Percentiles rank a stretch among this genome's conserved stretches.
These are phyloP conservation scores for Petrocephalus schoutedeni DNA, from an alignment of 2,797 vertebrate species.

Conservation along the genomic window DNA sequence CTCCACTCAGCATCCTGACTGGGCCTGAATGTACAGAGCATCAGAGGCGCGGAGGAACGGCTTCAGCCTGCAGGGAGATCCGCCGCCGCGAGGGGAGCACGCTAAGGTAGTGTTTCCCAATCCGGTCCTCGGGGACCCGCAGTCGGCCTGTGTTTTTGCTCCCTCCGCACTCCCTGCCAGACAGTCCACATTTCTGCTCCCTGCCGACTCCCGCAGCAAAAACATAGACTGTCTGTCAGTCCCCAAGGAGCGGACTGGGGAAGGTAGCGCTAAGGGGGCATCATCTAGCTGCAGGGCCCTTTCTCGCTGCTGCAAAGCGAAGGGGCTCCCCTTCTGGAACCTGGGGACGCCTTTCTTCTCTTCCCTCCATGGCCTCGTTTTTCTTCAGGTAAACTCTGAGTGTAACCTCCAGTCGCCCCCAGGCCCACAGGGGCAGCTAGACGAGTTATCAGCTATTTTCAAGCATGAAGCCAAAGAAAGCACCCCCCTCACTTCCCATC, in stretches of 20 bases:
- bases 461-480: background rate
- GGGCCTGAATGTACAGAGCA: background rate
- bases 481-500: background rate
- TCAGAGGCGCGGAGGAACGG: background rate
- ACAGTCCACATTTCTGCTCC: too few relatives aligned
- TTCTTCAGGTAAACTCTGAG: background rate
- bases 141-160: too few relatives aligned
- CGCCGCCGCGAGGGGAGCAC: too few relatives aligned
- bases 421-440: background rate
- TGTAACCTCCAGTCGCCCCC: background rate
- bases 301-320: background rate
- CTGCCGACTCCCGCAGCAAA: too few relatives aligned
- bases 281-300: too few relatives aligned
- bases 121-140: too few relatives aligned
- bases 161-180: too few relatives aligned
- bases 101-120: too few relatives aligned
- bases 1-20: background rate
- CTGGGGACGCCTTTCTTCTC: background rate
- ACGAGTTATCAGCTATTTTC: background rate
- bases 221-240: too few relatives aligned
- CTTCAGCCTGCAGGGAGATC: too few relatives aligned
- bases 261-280: too few relatives aligned
- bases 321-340: background rate
- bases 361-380: background rate
- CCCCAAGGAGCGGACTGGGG: too few relatives aligned